Percentiles rank a stretch among this genome's conserved stretches.
Conservation (phyloP, 2,888 invertebrate species). For the Philaethria dido region DNA sequence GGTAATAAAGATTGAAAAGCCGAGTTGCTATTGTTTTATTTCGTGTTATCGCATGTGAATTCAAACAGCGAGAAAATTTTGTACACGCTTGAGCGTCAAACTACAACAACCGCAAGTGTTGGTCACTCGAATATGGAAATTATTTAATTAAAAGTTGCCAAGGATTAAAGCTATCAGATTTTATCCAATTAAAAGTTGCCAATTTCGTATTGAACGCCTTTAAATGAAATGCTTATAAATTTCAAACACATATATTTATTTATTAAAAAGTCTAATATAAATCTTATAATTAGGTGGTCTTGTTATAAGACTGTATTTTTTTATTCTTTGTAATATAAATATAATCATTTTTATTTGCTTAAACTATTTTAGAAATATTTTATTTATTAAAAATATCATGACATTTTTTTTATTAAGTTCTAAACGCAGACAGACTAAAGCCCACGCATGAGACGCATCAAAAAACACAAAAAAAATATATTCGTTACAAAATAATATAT, state of each 20-base stretch:
- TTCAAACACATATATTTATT: too few species aligned
- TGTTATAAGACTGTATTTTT: too few species aligned
- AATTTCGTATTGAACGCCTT: slow-evolving; percentile 12
- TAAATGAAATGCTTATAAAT: not conserved
- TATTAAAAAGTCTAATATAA: too few species aligned
- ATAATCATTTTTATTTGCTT: too few species aligned
- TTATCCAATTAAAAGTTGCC: slow-evolving; percentile 20
- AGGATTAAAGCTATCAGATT: slow-evolving; percentile 14
- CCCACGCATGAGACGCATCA: too few species aligned
- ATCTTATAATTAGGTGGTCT: too few species aligned
- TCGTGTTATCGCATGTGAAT: not conserved
- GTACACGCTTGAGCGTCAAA: not conserved
- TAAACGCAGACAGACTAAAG: too few species aligned
- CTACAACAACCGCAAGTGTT: slow-evolving; percentile 9
- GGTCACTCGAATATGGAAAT: slow-evolving; percentile 19
- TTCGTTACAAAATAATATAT: not conserved
- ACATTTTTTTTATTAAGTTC: too few species aligned
- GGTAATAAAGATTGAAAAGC: too few species aligned
- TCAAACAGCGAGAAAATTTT: not conserved
- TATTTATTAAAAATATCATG: too few species aligned
- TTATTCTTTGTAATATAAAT: too few species aligned
- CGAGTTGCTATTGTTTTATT: not conserved
- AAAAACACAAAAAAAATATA: not conserved
- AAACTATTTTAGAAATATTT: too few species aligned
- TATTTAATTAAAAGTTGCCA: slow-evolving; percentile 25